Conservation (phyloP, 64 coral and sea anemone genomes). For the Catalaphyllia jardinei region DNA sequence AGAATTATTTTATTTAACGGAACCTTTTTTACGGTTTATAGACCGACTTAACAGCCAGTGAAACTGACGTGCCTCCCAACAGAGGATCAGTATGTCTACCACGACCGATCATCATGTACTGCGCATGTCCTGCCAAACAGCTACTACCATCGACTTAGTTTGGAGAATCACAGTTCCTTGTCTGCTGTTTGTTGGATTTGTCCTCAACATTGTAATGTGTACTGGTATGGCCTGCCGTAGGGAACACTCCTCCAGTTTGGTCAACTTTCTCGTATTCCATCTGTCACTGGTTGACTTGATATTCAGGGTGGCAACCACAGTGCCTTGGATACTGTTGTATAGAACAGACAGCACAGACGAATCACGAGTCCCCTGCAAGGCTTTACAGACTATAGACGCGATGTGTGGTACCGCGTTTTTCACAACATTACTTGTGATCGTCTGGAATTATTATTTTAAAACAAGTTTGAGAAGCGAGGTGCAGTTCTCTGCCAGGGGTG, state of each 20-base stretch:
- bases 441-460: background rate
- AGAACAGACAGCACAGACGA: background rate
- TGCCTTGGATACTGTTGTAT: background rate
- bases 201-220: background rate
- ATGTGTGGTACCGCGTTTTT: conserved; percentile 34
- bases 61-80: too few species aligned
- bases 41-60: too few species aligned
- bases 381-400: background rate
- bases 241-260: background rate
- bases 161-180: background rate
- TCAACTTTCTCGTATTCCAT: conserved; percentile 38
- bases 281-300: conserved; percentile 10
- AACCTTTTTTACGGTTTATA: too few species aligned
- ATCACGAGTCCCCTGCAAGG: background rate
- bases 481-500: background rate
- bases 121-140: background rate
- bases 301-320: background rate
- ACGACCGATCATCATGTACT: background rate
- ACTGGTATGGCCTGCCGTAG: background rate
- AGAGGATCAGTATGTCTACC: background rate
- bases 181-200: conserved; percentile 4
- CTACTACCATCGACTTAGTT: background rate
- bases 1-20: too few species aligned
- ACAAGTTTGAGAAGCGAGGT: background rate
- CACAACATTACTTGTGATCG: background rate